Conservation (phyloP, 2,888 invertebrate genomes). For the Isotomurus palustris region DNA sequence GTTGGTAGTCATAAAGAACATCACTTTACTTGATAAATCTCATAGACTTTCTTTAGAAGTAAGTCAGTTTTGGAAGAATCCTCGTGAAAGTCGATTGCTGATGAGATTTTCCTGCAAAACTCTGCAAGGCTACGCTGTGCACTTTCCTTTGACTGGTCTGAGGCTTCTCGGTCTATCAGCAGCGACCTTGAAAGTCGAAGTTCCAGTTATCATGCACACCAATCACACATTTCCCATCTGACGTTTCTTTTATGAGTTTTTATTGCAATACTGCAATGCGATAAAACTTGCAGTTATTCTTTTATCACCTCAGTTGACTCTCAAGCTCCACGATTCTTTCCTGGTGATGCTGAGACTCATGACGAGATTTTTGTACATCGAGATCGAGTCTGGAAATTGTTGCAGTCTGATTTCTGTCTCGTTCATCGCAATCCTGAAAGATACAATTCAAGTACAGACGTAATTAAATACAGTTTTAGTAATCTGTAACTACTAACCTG, state of each 20-base stretch:
- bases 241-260: too few relatives aligned
- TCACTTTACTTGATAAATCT: constrained; percentile 44
- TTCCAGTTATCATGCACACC: too few relatives aligned
- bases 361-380: constrained; percentile 67
- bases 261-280: not conserved
- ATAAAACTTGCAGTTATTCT: not conserved
- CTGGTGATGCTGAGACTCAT: constrained; percentile 68
- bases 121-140: constrained; percentile 40
- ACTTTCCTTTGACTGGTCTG: constrained; percentile 44
- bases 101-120: constrained; percentile 44
- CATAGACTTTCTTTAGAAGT: constrained; percentile 42
- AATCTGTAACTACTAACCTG: constrained; percentile 49
- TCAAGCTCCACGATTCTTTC: constrained; percentile 73
- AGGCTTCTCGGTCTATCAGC: constrained; percentile 44
- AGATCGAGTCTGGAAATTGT: constrained; percentile 63
- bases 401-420: constrained; percentile 65
- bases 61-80: constrained; percentile 39
- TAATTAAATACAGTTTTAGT: not conserved
- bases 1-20: too few relatives aligned
- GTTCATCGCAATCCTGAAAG: constrained; percentile 68
- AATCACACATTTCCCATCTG: too few relatives aligned
- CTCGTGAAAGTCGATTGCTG: constrained; percentile 42
- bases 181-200: constrained; percentile 34
- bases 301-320: constrained; percentile 54
- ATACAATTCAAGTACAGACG: not conserved